These are phyloP conservation scores for Brachypalpus laphriformis DNA, from an alignment of 2,888 invertebrate species.

Conservation along the genomic window DNA sequence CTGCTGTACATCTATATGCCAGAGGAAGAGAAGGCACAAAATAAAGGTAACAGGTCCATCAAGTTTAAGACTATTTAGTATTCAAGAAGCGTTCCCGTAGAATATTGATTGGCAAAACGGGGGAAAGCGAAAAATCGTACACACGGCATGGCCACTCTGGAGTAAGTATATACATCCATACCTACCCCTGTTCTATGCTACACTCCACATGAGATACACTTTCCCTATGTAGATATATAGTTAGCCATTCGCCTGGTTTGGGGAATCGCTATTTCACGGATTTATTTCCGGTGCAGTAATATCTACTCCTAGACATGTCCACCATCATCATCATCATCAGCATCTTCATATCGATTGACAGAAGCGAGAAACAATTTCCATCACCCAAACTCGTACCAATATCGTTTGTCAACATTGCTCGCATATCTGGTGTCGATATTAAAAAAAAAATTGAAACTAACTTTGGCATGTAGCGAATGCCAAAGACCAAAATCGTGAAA, in stretches of 20 bases:
- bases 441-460: conserved; percentile 81
- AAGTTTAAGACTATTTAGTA: conserved; percentile 77
- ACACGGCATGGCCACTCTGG: conserved; percentile 24
- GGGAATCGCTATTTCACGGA: background rate
- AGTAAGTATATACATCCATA: background rate
- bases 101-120: conserved; percentile 81
- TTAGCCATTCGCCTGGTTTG: conserved; percentile 14
- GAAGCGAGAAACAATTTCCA: conserved; percentile 52
- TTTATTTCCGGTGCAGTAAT: conserved; percentile 46
- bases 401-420: conserved; percentile 82
- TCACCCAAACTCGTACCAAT: conserved; percentile 72
- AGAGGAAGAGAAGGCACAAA: conserved; percentile 33
- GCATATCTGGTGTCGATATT: conserved; percentile 83
- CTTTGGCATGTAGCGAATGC: conserved; percentile 82
- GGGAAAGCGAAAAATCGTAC: conserved; percentile 67
- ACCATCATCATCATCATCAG: conserved; percentile 4
- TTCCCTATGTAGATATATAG: conserved; percentile 23
- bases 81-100: conserved; percentile 79
- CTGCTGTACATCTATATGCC: conserved; percentile 3
- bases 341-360: conserved; percentile 32
- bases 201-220: conserved; percentile 31
- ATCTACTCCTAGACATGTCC: conserved; percentile 54
- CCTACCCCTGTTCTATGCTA: background rate
- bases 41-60: conserved; percentile 73
- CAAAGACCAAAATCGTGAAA: conserved; percentile 82